Percentiles rank a stretch among this genome's conserved stretches.
Conservation (phyloP, 1,140 invertebrate genomes). For the Rhopalosiphum maidis region DNA sequence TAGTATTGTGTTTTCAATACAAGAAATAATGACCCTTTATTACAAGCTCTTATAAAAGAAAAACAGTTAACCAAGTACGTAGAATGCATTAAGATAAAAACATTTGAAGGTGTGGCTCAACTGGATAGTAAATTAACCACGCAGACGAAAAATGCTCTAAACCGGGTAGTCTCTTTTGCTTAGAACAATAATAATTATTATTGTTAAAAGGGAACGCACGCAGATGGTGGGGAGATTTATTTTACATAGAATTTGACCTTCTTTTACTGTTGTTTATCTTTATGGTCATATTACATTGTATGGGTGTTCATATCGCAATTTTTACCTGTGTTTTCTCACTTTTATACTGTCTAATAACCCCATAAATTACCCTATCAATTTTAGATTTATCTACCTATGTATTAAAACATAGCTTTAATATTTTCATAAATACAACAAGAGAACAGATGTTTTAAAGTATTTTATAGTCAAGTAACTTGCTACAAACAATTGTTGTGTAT, state of each 20-base stretch:
- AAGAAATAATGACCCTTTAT: background rate
- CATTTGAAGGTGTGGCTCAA: conserved; percentile 42
- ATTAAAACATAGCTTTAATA: background rate
- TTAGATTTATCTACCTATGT: background rate
- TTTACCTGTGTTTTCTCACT: background rate
- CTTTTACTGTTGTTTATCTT: conserved; percentile 1
- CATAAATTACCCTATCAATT: background rate
- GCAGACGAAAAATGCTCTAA: conserved; percentile 17
- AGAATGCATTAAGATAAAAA: conserved; percentile 46
- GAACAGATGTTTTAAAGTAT: background rate
- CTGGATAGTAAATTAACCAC: conserved; percentile 37
- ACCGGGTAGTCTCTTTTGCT: background rate
- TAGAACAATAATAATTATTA: conserved; percentile 34
- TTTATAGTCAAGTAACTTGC: background rate
- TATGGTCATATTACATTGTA: background rate
- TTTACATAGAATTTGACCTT: background rate
- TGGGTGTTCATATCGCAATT: background rate
- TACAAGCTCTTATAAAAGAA: conserved; percentile 31
- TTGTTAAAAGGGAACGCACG: conserved; percentile 14
- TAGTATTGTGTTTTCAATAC: background rate
- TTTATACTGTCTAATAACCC: background rate
- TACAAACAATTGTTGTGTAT: background rate
- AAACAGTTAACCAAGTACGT: background rate
- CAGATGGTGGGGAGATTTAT: conserved; percentile 22
- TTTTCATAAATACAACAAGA: background rate